Conservation (phyloP, 2,888 invertebrate species). For the Hemithea aestivaria region DNA sequence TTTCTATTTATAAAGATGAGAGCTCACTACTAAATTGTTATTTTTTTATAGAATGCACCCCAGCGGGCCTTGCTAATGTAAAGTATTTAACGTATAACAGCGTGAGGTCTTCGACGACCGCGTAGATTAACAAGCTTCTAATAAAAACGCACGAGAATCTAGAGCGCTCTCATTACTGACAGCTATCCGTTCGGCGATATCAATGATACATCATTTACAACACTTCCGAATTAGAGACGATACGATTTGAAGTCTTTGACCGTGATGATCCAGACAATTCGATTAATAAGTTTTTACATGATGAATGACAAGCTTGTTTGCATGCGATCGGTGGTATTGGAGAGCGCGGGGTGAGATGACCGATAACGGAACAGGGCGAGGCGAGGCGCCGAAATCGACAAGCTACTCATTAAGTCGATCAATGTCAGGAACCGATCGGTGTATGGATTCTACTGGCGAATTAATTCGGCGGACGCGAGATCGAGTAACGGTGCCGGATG, state of each 20-base stretch:
- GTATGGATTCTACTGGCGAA: constrained; percentile 69
- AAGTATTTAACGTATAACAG: constrained; percentile 49
- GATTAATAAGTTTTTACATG: constrained; percentile 49
- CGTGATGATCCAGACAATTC: constrained; percentile 51
- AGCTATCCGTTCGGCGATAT: constrained; percentile 45
- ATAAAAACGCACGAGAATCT: constrained; percentile 49
- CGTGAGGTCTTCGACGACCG: constrained; percentile 48
- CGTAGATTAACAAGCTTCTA: constrained; percentile 53
- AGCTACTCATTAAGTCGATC: constrained; percentile 65
- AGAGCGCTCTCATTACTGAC: constrained; percentile 47
- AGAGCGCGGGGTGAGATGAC: constrained; percentile 54
- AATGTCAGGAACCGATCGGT: constrained; percentile 62
- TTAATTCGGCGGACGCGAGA: constrained; percentile 74
- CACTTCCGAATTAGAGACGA: constrained; percentile 36
- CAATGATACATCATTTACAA: constrained; percentile 40
- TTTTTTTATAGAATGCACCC: constrained; percentile 43
- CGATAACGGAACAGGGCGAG: constrained; percentile 57
- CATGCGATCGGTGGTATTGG: constrained; percentile 32
- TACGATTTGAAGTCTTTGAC: constrained; percentile 56
- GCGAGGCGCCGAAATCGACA: constrained; percentile 52
- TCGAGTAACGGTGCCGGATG: constrained; percentile 74
- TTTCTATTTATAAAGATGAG: constrained; percentile 57
- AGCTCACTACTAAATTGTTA: constrained; percentile 47
- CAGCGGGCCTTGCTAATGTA: constrained; percentile 56
- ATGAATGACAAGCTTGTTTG: constrained; percentile 41